These are phyloP conservation scores for Pyralis farinalis DNA, from an alignment of 2,888 invertebrate genomes.

Conservation along the genomic window DNA sequence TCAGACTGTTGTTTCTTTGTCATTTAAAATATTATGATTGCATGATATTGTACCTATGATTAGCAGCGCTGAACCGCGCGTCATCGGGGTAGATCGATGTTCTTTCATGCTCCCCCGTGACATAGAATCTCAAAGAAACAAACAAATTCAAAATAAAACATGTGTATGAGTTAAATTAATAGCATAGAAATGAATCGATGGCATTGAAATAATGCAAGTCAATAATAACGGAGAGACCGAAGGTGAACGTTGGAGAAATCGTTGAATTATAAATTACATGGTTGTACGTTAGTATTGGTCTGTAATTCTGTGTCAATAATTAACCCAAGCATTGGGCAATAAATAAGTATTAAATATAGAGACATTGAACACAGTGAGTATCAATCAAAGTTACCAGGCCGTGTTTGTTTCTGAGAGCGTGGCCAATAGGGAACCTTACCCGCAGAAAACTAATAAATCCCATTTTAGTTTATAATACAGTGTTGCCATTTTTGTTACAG, in stretches of 20 bases:
- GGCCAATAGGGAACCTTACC: slow-evolving; percentile 25
- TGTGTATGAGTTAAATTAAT: slow-evolving; percentile 19
- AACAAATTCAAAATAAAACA: slow-evolving; percentile 72
- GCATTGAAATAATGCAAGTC: slow-evolving; percentile 24
- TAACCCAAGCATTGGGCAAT: slow-evolving; percentile 41
- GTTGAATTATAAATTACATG: slow-evolving; percentile 42
- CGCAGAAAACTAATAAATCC: slow-evolving; percentile 22
- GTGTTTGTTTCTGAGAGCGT: slow-evolving; percentile 54
- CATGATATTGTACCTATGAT: slow-evolving; percentile 61
- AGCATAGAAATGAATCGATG: slow-evolving; percentile 1
- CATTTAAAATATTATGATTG: slow-evolving; percentile 31
- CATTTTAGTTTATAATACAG: too few relatives aligned
- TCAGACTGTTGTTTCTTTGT: slow-evolving; percentile 14
- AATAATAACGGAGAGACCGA: slow-evolving; percentile 18
- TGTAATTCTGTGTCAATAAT: slow-evolving; percentile 31
- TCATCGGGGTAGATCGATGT: slow-evolving; percentile 75
- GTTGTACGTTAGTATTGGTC: slow-evolving; percentile 29
- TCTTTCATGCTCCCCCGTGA: slow-evolving; percentile 79
- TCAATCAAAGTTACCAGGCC: slow-evolving; percentile 45
- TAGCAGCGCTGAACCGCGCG: slow-evolving; percentile 74
- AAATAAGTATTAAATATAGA: slow-evolving; percentile 44
- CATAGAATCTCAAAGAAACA: slow-evolving; percentile 78
- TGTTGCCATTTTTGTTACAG: too few relatives aligned
- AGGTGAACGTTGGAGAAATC: slow-evolving; percentile 32
- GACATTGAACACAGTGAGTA: slow-evolving; percentile 37